Percentiles rank a stretch among this genome's conserved stretches.
These are phyloP conservation scores for Nothoprocta pentlandii DNA, from an alignment of 2,113 vertebrate species.

Conservation along the genomic window DNA sequence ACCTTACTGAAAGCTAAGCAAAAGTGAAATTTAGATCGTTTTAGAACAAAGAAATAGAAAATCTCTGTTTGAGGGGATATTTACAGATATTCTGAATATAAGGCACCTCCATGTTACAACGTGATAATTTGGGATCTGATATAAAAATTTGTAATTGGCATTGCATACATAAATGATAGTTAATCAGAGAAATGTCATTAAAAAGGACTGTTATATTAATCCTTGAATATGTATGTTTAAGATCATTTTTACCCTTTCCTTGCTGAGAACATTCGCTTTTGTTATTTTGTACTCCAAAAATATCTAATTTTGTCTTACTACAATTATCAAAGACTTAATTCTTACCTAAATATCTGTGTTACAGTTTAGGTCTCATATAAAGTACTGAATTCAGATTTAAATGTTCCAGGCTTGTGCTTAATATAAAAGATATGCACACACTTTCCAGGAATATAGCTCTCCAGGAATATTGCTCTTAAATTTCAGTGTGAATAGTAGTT, in stretches of 20 bases:
- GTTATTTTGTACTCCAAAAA: background rate
- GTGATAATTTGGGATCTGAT: background rate
- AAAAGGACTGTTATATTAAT: background rate
- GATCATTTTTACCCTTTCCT: background rate
- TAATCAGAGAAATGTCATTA: background rate
- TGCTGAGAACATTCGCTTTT: background rate
- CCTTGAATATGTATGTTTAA: background rate
- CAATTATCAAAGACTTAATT: background rate
- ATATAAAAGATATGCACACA: background rate
- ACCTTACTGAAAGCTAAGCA: background rate
- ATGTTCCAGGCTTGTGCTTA: background rate
- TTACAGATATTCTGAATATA: background rate
- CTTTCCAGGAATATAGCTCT: background rate
- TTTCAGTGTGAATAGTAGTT: background rate
- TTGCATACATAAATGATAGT: background rate
- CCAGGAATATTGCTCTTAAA: background rate
- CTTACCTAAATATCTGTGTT: background rate
- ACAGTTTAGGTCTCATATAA: background rate
- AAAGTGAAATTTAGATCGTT: background rate
- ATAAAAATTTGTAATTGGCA: background rate
- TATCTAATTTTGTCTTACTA: background rate
- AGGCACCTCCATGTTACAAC: background rate
- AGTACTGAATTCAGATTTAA: background rate
- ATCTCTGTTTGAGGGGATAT: background rate
- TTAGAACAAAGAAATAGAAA: background rate